Evolutionary conservation across 2,888 invertebrate genomes (phyloP), one percentile per base, ranked within the genome.

Genomic region (Dascillus cervinus): DNA sequence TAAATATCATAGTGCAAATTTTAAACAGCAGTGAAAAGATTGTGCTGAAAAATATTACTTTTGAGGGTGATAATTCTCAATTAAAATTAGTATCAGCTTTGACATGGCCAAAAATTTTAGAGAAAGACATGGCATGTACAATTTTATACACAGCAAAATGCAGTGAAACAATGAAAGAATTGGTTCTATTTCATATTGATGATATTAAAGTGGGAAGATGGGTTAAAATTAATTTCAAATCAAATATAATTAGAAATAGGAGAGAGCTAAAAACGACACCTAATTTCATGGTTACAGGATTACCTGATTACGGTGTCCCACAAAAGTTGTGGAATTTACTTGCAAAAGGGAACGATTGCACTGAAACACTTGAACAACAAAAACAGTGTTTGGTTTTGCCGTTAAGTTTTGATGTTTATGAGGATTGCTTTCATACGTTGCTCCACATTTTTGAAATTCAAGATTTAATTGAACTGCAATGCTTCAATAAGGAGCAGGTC

Each of bases 381-480:
- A 68, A 77, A 46, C 75, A 79, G 4, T 71, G 64, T 43, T 55
- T 84, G 3, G 49, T 53, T 37, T 65, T 66, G 27, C 60, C 61
- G 48, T 54, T 83, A 3, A 66, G 64, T 28, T 65, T 71, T 2
- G 45, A 60, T 4, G 80, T 75, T 45, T 90, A 89, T 49, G 68
- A 66, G 37, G 71, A 77, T 27, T 76, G 73, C 47, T 88, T 89
- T 64, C 79, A 83, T 47, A 67, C 73, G 3, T 66, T 91, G 25
- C 53, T 92, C 1, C 78, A 80, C n/a, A n/a, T n/a, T n/a, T n/a
- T n/a, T n/a, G n/a, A n/a, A n/a, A n/a, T n/a, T n/a, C n/a, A n/a
- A n/a, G 65, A 70, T 44, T 72, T 73, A 30, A 60, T 84, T 4
- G 67, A 68, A 37, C 75, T 89, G 47, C 71, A 79, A 34, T 69